These are phyloP conservation scores for Eriocheir sinensis DNA, from an alignment of 1,140 invertebrate species.

Conservation along the genomic window DNA sequence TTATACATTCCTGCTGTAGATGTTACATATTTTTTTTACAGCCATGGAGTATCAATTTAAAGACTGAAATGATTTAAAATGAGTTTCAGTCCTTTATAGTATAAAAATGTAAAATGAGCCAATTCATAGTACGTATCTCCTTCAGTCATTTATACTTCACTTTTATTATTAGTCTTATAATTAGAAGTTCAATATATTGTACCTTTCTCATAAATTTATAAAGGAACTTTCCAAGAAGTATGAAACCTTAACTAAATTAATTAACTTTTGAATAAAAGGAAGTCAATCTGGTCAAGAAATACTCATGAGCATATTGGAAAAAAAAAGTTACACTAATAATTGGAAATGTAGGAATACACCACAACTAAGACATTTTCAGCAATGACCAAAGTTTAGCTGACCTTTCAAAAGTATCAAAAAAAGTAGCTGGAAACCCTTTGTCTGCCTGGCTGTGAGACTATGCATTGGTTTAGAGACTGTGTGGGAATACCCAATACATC, in stretches of 20 bases:
- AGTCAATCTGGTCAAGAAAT: no score
- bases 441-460: no score
- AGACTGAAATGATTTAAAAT: conserved; percentile 46
- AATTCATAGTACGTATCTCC: conserved; percentile 59
- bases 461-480: no score
- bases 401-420: no score
- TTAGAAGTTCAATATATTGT: conserved; percentile 55
- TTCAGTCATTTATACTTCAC: conserved; percentile 68
- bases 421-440: no score
- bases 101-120: conserved; percentile 64
- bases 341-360: no score
- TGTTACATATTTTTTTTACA: conserved; percentile 67
- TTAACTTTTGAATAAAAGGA: conserved; percentile 17
- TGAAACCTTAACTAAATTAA: conserved; percentile 9
- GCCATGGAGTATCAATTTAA: conserved; percentile 40
- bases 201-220: conserved; percentile 55
- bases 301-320: no score
- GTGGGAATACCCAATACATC: no score
- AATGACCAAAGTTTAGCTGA: no score
- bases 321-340: no score
- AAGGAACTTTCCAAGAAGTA: conserved; percentile 61
- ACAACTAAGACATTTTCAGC: no score
- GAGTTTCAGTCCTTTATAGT: conserved; percentile 58
- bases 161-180: conserved; percentile 52
- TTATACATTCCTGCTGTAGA: conserved; percentile 68